Evolutionary conservation across 2,888 invertebrate species (phyloP), one percentile per base, ranked within the genome.

Genomic region (Saturnia japonica): DNA sequence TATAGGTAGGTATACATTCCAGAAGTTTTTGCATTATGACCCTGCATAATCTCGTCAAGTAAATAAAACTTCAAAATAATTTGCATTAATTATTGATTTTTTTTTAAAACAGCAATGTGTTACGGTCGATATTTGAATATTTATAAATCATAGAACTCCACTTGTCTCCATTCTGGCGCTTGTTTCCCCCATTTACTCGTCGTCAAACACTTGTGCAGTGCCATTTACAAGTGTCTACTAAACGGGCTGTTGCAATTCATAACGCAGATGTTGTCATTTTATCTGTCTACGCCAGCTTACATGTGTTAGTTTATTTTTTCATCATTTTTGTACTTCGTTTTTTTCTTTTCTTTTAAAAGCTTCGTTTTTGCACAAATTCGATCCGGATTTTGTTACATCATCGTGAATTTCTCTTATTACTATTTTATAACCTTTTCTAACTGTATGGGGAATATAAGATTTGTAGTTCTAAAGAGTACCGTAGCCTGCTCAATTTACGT

Each of bases 401-500:
- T 3, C 19, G 16, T 22, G 16, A 22, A 9, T 42, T 1, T 62
- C 16, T 42, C 22, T 42, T 25, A 11, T 11, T 43, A 42, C 25
- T 22, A 25, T 43, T 45, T 62, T 69, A 60, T 14, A 68, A n/a
- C 25, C 43, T 51, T 34, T 34, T 6, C 34, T 4, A 34, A 34
- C 34, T 34, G 34, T 4, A 34, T 34, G 34, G 34, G n/a, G 57
- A n/a, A n/a, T n/a, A n/a, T n/a, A n/a, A 60, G 19, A 45, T 34
- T 16, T 40, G 45, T 71, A 16, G 57, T 47, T 69, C 75, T 71
- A 72, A 75, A 77, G 80, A 78, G 77, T 76, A 75, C 69, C 70
- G 74, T 73, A 74, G 72, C 74, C 68, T 76, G 68, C 51, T 71
- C 70, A 43, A 79, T 79, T 77, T 76, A 80, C 76, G 74, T 77